Evolutionary conservation across 2,797 vertebrate genomes (phyloP), one percentile per base, ranked within the genome.

Genomic region (Momotus momota): DNA sequence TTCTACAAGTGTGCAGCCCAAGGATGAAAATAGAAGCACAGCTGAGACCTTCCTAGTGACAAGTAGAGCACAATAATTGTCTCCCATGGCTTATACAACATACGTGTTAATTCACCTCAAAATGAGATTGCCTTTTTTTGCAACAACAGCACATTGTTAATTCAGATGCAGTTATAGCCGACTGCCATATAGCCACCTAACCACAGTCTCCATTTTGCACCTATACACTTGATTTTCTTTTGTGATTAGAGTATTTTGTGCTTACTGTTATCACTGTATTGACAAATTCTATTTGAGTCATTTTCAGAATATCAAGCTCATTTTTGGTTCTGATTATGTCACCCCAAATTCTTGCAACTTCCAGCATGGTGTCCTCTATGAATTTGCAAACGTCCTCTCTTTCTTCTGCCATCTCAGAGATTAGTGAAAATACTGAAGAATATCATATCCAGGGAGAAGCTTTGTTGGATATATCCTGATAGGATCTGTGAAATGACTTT

Each of bases 41-140:
- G 69, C 73, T 88, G 93, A 96, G 94, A 94, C 84, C 58, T 93
- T 94, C 43, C 81, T 62, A 84, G 73, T 10, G 77, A 95, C 81
- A 96, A 97, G 83, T 90, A 96, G 95, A 94, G 93, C 94, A 95
- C 94, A 96, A 95, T 88, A 96, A 96, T 93, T 86, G 73, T 62
- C 29, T 95, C 35, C 86, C 43, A 35, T 84, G 88, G 43, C 48
- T 92, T 84, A 92, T 65, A 88, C 46, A 92, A 84, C 51, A 69
- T 69, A 92, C 40, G 31, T 52, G 67, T 55, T 94, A 96, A 92
- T 88, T 92, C 80, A 86, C 40, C 80, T 93, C 77, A 90, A 93
- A 95, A 93, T 23, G 25, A 29, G 33, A 71, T 62, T 88, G 70
- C n/a, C 33, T 35, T 86, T 86, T 94, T 74, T 75, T 69, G 40